These are phyloP conservation scores for Rhabdomys dilectus DNA, from an alignment of 2,113 vertebrate species.

Conservation along the genomic window DNA sequence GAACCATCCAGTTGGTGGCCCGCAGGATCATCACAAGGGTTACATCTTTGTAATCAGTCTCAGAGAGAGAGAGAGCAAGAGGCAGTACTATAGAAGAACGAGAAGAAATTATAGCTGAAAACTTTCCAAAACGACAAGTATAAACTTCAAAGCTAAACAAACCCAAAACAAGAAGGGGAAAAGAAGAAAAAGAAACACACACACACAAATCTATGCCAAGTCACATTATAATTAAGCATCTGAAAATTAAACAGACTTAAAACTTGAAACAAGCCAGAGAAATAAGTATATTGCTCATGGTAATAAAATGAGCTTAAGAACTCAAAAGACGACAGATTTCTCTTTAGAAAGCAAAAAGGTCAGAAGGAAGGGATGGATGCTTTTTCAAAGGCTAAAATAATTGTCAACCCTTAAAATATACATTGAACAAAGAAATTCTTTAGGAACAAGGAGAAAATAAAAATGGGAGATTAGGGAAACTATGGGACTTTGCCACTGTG, in stretches of 20 bases:
- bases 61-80: neutral
- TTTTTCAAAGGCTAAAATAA: conserved; percentile 11
- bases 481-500: neutral
- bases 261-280: conserved; percentile 15
- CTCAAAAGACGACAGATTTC: neutral
- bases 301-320: neutral
- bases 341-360: neutral
- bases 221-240: neutral
- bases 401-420: neutral
- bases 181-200: neutral
- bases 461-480: neutral
- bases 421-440: neutral
- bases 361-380: neutral
- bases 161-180: neutral
- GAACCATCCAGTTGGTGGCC: neutral
- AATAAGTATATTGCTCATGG: neutral
- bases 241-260: conserved; percentile 28
- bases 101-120: neutral
- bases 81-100: neutral
- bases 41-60: neutral
- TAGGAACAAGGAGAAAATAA: neutral
- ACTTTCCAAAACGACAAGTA: neutral
- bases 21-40: neutral
- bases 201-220: neutral
- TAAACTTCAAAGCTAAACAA: conserved; percentile 27